Base-by-base conservation (phyloP, 2,888 invertebrate genomes). In the Matsumyia berberina region DNA sequence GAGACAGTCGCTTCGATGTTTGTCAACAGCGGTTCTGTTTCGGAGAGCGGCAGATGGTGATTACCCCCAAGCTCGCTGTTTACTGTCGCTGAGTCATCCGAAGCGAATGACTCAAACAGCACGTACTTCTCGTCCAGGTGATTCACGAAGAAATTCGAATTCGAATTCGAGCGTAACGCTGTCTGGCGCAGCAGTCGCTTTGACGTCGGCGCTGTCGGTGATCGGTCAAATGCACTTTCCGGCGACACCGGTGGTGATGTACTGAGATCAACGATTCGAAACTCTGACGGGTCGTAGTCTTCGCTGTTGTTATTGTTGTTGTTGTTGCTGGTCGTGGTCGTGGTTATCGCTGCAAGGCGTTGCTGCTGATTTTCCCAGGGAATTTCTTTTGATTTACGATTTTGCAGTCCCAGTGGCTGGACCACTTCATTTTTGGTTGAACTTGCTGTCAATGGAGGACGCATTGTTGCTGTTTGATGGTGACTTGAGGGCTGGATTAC, bases 21-120 rank as follows among this genome's bases (percentile, higher is more conserved):
- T 42, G 90, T 90, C 60, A 91, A 87, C 67, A 91, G 86, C 7
- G 91, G 91, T 85, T 90, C 91, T 5, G 90, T 91, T 83, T 91
- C 91, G 9, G 91, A 91, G 17, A 91, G 86, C 9, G 91, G 91
- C 72, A 91, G 70, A 70, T 87, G 72, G 24, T 74, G 57, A 19
- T 60, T 67, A 17, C 37, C 29, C 4, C 29, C 49, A 8, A 64
- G 44, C 35, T 67, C 81, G 37, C 24, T 19, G 39, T 42, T 76
- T 31, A 77, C 49, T 44, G 19, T 7, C 2, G 81, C 60, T 81
- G 82, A 72, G 49, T 76, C 85, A 85, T 85, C 53, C 37, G 80
- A 53, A 31, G 69, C 74, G 29, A 79, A 80, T 76, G 85, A 85
- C 39, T 85, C 85, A 44, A 80, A 64, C 4, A 80, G 33, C 37